phyloP scores from a whole-genome alignment of 2,113 vertebrate genomes.

The Crocuta crocuta region DNA sequence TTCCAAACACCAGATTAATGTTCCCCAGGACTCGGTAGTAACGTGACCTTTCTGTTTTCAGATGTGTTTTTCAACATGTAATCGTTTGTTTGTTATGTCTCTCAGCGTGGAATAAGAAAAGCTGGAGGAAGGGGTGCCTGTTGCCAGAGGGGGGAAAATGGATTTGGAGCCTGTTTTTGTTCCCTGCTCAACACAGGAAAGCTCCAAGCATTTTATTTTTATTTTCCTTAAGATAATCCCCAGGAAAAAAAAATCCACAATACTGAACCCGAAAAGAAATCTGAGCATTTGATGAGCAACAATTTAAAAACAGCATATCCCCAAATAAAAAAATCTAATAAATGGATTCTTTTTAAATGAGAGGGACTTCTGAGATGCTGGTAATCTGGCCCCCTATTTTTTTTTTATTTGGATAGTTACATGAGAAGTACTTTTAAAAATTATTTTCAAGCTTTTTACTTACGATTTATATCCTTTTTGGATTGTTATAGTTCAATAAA shows the following conservation, averaged over 20 bases:
- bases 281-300: neutral
- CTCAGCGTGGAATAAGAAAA: conserved; percentile 9
- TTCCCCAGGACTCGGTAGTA: conserved; percentile 81
- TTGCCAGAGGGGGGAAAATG: accelerated
- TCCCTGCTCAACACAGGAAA: neutral
- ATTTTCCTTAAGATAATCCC: conserved; percentile 34
- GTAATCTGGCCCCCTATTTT: neutral
- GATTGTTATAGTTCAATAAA: conserved; percentile 4
- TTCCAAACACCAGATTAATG: conserved; percentile 84
- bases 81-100: conserved; percentile 85
- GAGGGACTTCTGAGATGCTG: neutral
- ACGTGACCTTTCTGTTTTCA: conserved; percentile 80
- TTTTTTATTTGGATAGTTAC: neutral
- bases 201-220: conserved; percentile 30
- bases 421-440: neutral
- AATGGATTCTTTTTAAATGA: neutral
- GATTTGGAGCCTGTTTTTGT: neutral
- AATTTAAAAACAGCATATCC: neutral
- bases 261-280: conserved; percentile 22
- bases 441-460: neutral
- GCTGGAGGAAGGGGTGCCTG: conserved; percentile 35
- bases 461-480: neutral
- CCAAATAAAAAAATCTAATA: neutral
- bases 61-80: conserved; percentile 72
- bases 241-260: neutral